phyloP scores from a whole-genome alignment of 1,140 invertebrate genomes.

The Dreissena rostriformis region DNA sequence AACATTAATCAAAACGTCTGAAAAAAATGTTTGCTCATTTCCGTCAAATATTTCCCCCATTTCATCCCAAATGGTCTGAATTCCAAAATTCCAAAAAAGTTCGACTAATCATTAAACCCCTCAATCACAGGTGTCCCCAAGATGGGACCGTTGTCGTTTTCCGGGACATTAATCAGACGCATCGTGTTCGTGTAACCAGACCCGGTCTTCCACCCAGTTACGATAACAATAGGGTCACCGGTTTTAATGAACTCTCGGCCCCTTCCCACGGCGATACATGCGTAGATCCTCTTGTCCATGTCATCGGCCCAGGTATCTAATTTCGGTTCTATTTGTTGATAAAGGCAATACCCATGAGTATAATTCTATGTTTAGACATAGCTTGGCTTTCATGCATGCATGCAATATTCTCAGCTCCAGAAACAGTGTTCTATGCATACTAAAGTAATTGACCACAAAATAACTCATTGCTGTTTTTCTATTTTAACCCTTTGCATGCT shows the following conservation, averaged over 20 bases:
- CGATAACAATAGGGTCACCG: constrained; percentile 94
- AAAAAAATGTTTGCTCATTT: too few relatives aligned
- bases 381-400: too few relatives aligned
- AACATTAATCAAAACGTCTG: too few relatives aligned
- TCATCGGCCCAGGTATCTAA: constrained; percentile 98
- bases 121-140: constrained; percentile 57
- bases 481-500: too few relatives aligned
- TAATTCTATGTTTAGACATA: constrained; percentile 21
- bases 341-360: constrained; percentile 11
- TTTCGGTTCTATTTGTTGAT: constrained; percentile 83
- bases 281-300: constrained; percentile 95
- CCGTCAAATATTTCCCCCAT: too few relatives aligned
- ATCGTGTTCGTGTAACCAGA: constrained; percentile 98
- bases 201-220: constrained; percentile 97
- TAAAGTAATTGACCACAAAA: too few relatives aligned
- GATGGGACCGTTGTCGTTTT: constrained; percentile 65
- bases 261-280: constrained; percentile 94
- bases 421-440: too few relatives aligned
- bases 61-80: too few relatives aligned
- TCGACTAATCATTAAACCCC: constrained; percentile 20
- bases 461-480: too few relatives aligned
- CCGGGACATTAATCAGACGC: constrained; percentile 92
- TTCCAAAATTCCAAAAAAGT: too few relatives aligned
- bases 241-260: constrained; percentile 91
- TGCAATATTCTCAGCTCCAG: too few relatives aligned